A percentile compares a stretch with the other conserved stretches of the same genome.
phyloP scores from a whole-genome alignment of 2,113 vertebrate genomes.

The Sorex fumeus region DNA sequence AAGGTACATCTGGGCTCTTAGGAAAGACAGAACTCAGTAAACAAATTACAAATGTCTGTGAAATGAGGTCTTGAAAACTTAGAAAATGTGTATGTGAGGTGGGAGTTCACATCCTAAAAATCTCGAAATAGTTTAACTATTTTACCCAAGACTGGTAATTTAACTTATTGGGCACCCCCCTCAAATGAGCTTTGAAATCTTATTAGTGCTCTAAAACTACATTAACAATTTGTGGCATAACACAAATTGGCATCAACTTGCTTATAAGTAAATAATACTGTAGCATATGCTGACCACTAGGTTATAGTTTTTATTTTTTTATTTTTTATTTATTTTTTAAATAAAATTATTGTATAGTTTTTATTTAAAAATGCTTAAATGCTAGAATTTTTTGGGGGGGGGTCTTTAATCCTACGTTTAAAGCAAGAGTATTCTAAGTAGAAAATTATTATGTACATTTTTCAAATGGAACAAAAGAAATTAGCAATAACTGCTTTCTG shows the following conservation, averaged over 20 bases:
- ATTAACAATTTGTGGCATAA: not conserved
- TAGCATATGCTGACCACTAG: slow-evolving; percentile 34
- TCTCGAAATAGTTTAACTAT: not conserved
- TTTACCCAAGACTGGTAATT: slow-evolving; percentile 30
- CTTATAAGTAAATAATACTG: slow-evolving; percentile 23
- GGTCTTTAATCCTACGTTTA: not conserved
- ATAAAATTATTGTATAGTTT: not conserved
- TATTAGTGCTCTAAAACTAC: slow-evolving; percentile 31
- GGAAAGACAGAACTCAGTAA: not conserved
- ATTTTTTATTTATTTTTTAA: slow-evolving; percentile 24
- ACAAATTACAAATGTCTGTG: slow-evolving; percentile 36
- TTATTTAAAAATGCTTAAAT: slow-evolving; percentile 55
- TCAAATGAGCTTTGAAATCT: not conserved
- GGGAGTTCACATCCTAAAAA: not conserved
- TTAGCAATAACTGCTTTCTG: slow-evolving; percentile 17
- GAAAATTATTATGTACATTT: not conserved
- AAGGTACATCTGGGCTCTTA: slow-evolving; percentile 6
- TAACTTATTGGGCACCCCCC: not conserved
- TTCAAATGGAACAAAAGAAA: slow-evolving; percentile 30
- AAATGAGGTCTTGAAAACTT: slow-evolving; percentile 1
- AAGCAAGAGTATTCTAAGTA: slow-evolving; percentile 32
- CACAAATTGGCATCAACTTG: too few relatives aligned
- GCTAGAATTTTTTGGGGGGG: slow-evolving; percentile 21
- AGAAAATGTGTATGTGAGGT: not conserved
- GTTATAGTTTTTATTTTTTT: slow-evolving; percentile 26